Evolutionary conservation across 2,888 invertebrate species (phyloP).

Genomic region (Lomographa bimaculata): DNA sequence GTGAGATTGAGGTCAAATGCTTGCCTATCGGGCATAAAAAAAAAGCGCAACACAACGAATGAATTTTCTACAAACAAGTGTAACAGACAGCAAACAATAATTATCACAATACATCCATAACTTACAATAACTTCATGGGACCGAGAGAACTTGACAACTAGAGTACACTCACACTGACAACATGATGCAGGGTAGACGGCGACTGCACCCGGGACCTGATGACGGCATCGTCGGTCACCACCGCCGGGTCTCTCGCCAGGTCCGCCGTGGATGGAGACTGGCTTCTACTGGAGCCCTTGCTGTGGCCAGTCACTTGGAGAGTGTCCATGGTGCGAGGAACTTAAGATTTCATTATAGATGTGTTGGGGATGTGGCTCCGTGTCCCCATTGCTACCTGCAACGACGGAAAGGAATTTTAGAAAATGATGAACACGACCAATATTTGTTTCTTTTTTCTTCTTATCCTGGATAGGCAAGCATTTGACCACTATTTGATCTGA

Average conservation of each 20-base stretch:
- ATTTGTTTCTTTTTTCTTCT: too few species aligned
- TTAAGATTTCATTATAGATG: constrained; percentile 23
- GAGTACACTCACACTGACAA: constrained; percentile 67
- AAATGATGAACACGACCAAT: too few species aligned
- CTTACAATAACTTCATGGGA: too few species aligned
- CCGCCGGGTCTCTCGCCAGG: constrained; percentile 68
- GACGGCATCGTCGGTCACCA: constrained; percentile 69
- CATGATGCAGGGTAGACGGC: constrained; percentile 70
- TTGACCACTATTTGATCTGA: too few species aligned
- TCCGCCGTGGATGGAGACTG: constrained; percentile 83
- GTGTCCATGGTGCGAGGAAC: constrained; percentile 61
- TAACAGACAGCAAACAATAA: too few species aligned
- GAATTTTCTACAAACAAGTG: too few species aligned
- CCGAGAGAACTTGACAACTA: too few species aligned
- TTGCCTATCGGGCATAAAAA: too few species aligned
- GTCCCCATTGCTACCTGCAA: constrained; percentile 30
- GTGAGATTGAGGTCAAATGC: too few species aligned
- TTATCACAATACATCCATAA: too few species aligned
- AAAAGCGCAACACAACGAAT: too few species aligned
- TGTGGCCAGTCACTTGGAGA: constrained; percentile 74
- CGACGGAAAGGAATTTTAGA: neutral
- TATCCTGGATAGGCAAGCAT: too few species aligned
- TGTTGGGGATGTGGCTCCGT: constrained; percentile 2
- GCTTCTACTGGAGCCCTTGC: constrained; percentile 85
- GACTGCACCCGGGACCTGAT: constrained; percentile 76